Conservation (phyloP, 92 coral and sea anemone genomes). For the Scolanthus callimorphus region DNA sequence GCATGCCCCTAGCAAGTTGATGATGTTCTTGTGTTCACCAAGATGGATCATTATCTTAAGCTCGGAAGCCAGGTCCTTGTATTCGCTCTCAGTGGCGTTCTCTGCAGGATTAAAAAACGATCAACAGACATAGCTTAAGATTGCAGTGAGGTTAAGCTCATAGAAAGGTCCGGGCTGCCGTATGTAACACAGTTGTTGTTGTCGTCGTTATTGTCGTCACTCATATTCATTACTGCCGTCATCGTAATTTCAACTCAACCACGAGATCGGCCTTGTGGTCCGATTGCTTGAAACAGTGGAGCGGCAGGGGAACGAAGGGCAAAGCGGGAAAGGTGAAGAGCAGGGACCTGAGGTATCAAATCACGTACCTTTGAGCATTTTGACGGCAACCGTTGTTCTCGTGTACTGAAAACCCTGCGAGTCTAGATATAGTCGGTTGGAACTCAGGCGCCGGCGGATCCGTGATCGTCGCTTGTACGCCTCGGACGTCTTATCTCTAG, state of each 20-base stretch:
- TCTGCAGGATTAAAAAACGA: slow-evolving; percentile 36
- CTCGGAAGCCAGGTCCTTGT: slow-evolving; percentile 79
- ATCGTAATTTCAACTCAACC: too few relatives aligned
- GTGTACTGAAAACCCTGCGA: slow-evolving; percentile 29
- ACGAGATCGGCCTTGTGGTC: too few relatives aligned
- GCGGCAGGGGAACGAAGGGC: too few relatives aligned
- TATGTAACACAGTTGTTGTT: too few relatives aligned
- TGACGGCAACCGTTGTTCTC: slow-evolving; percentile 79
- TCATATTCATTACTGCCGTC: too few relatives aligned
- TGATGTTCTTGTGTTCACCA: slow-evolving; percentile 71
- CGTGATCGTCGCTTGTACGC: slow-evolving; percentile 47
- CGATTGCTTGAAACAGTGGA: too few relatives aligned
- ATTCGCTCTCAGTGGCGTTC: slow-evolving; percentile 48
- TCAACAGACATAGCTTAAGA: too few relatives aligned
- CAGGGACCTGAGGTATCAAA: too few relatives aligned
- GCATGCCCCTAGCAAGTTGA: slow-evolving; percentile 87
- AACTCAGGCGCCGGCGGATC: slow-evolving; percentile 35
- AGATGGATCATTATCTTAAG: slow-evolving; percentile 84
- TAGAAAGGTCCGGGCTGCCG: too few relatives aligned
- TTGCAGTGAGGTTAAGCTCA: too few relatives aligned
- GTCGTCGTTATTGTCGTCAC: too few relatives aligned
- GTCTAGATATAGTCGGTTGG: slow-evolving; percentile 43
- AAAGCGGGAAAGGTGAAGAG: too few relatives aligned
- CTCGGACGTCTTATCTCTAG: slow-evolving; percentile 63
- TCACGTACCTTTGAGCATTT: slow-evolving; percentile 84